These are phyloP conservation scores for Climacteris rufus DNA, from an alignment of 2,113 vertebrate species.

Conservation along the genomic window DNA sequence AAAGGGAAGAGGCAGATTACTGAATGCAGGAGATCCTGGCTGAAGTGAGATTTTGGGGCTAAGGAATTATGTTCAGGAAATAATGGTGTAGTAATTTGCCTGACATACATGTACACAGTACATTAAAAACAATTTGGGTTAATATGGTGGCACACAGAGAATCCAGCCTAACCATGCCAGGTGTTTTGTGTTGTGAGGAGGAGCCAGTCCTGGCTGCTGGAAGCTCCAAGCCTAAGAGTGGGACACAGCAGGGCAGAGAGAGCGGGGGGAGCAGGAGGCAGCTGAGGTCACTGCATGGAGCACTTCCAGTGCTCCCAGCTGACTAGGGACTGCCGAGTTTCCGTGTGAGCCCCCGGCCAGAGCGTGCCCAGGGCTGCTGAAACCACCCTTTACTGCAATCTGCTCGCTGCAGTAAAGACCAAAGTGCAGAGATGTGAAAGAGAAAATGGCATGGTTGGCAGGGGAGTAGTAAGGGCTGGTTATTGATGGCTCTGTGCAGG, in stretches of 20 bases:
- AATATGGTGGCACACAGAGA: neutral
- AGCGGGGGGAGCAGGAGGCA: neutral
- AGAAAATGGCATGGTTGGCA: neutral
- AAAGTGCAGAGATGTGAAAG: neutral
- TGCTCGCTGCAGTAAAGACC: neutral
- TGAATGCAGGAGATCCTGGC: neutral
- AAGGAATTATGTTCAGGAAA: neutral
- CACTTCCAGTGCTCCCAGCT: fast-evolving
- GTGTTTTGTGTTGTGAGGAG: neutral
- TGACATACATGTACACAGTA: neutral
- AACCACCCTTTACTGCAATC: neutral
- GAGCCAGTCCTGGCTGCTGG: neutral
- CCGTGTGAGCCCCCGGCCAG: fast-evolving
- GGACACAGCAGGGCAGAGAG: neutral
- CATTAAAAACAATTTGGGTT: neutral
- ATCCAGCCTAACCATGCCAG: neutral
- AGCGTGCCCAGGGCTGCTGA: fast-evolving
- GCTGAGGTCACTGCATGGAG: fast-evolving
- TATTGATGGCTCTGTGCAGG: neutral
- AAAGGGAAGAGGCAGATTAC: neutral
- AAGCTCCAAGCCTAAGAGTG: neutral
- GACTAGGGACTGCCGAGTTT: neutral
- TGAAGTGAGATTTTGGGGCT: neutral
- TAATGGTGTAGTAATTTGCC: neutral
- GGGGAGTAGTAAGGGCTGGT: neutral